Evolutionary conservation across 2,113 vertebrate species (phyloP).

Genomic region (Caloenas nicobarica): DNA sequence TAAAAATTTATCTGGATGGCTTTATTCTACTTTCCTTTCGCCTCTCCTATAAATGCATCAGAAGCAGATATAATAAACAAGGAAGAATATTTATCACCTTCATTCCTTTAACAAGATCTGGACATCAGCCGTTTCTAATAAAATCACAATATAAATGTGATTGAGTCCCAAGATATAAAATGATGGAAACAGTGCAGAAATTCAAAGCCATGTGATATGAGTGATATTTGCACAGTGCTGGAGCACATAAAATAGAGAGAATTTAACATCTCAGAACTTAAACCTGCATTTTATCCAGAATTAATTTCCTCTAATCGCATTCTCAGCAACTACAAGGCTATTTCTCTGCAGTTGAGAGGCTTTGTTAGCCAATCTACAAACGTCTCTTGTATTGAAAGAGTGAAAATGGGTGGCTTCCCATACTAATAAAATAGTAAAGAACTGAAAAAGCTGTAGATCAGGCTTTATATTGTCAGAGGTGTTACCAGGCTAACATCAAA

Average conservation of each 20-base stretch:
- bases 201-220: not conserved
- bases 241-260: not conserved
- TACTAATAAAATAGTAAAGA: not conserved
- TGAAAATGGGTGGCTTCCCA: not conserved
- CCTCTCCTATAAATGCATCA: not conserved
- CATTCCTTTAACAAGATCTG: constrained; percentile 25
- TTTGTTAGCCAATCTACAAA: not conserved
- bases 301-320: constrained; percentile 55
- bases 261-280: not conserved
- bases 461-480: not conserved
- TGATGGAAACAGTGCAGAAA: not conserved
- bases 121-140: constrained; percentile 3
- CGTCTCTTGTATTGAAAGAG: not conserved
- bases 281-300: constrained; percentile 26
- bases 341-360: not conserved
- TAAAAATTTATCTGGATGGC: not conserved
- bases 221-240: not conserved
- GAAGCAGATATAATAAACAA: constrained; percentile 30
- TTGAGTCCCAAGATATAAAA: not conserved
- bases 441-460: not conserved
- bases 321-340: not conserved
- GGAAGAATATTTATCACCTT: constrained; percentile 43
- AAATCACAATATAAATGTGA: not conserved
- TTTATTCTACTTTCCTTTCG: not conserved
- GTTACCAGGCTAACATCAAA: not conserved